phyloP scores from a whole-genome alignment of 2,797 vertebrate species.

The Bradypodion ventrale region DNA sequence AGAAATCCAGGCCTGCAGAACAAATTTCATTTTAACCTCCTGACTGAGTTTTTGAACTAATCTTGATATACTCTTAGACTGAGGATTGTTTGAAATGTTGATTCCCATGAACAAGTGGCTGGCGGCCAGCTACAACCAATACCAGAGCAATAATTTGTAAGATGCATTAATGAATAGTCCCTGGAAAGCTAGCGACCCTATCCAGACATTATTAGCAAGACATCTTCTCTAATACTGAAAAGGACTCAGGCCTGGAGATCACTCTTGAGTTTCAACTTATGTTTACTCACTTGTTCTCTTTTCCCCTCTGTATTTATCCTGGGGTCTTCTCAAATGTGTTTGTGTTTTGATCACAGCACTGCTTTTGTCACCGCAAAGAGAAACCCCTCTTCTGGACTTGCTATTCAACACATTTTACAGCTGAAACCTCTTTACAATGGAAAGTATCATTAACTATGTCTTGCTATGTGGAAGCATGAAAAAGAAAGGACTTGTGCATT shows the following conservation, averaged over 20 bases:
- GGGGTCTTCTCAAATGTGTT: not conserved
- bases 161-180: not conserved
- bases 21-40: not conserved
- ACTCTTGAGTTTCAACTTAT: not conserved
- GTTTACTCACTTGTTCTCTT: not conserved
- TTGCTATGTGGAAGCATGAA: too few relatives aligned
- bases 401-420: slow-evolving; percentile 20
- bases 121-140: not conserved
- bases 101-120: not conserved
- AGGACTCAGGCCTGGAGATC: not conserved
- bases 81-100: not conserved
- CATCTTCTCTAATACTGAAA: not conserved
- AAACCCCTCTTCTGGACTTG: not conserved
- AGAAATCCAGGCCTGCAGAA: not conserved
- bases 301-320: not conserved
- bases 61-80: not conserved
- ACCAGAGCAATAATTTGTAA: not conserved
- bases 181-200: not conserved
- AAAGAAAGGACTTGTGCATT: slow-evolving; percentile 2
- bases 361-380: not conserved
- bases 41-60: not conserved
- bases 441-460: too few relatives aligned
- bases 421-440: slow-evolving; percentile 3
- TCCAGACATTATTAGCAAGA: slow-evolving; percentile 6
- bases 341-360: not conserved